phyloP scores from a whole-genome alignment of 1,140 invertebrate species.

The Bilobella aurantiaca region DNA sequence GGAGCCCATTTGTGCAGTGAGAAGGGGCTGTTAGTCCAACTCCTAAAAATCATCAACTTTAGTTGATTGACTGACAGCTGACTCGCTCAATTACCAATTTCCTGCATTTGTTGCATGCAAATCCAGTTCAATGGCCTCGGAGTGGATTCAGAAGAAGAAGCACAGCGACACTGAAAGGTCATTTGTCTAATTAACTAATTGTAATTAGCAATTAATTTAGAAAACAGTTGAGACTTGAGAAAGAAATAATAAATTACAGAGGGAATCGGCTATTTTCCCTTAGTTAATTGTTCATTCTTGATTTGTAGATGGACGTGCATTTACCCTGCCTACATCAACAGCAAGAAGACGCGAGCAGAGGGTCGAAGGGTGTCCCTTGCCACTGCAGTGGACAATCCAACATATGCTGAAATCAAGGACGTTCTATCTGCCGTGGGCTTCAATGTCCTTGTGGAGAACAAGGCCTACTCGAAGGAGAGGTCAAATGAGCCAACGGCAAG shows the following conservation, averaged over 20 bases:
- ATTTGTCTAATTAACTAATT: neutral
- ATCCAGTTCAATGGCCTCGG: conserved; percentile 19
- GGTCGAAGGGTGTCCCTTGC: conserved; percentile 58
- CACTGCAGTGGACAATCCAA: conserved; percentile 82
- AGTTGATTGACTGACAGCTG: no score
- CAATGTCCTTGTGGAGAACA: conserved; percentile 83
- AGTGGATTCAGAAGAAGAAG: conserved; percentile 46
- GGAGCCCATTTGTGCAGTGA: no score
- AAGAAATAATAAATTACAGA: no score
- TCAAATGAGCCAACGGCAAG: conserved; percentile 74
- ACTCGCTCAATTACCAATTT: no score
- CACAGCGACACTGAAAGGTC: conserved; percentile 55
- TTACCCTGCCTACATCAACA: conserved; percentile 93
- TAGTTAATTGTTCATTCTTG: conserved; percentile 15
- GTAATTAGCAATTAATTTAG: neutral
- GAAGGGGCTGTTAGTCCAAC: no score
- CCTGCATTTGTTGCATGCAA: no score
- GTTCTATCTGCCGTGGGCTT: conserved; percentile 71
- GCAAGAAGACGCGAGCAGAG: conserved; percentile 75
- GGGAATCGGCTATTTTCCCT: neutral
- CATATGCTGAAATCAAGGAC: conserved; percentile 83
- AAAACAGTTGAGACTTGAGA: neutral
- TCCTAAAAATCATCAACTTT: no score
- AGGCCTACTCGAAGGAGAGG: conserved; percentile 79
- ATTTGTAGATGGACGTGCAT: conserved; percentile 83